Conservation (phyloP, 2,797 vertebrate genomes). For the Sorex maritimensis region DNA sequence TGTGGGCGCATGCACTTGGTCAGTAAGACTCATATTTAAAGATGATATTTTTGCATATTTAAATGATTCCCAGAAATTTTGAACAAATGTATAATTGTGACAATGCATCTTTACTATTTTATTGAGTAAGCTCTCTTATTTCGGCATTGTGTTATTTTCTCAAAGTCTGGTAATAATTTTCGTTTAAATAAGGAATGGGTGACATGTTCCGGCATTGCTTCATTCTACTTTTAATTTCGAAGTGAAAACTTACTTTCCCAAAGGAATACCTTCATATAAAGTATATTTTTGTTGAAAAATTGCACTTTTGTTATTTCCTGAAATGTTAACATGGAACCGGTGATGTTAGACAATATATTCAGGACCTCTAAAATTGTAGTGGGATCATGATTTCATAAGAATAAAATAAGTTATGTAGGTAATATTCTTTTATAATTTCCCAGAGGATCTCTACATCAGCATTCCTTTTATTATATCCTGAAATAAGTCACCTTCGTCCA, state of each 20-base stretch:
- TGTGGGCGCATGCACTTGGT: background rate
- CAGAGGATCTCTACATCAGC: slow-evolving; percentile 84
- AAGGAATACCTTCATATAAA: slow-evolving; percentile 75
- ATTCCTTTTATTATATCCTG: slow-evolving; percentile 87
- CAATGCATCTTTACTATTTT: background rate
- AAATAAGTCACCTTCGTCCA: slow-evolving; percentile 87
- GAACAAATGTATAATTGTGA: background rate
- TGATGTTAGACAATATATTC: slow-evolving; percentile 88
- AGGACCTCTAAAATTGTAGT: slow-evolving; percentile 86
- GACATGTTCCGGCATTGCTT: slow-evolving; percentile 70
- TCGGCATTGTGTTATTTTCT: background rate
- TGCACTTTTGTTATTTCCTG: slow-evolving; percentile 87
- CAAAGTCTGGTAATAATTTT: slow-evolving; percentile 43
- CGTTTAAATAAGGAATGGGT: slow-evolving; percentile 70
- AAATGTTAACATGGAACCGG: slow-evolving; percentile 88
- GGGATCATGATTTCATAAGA: slow-evolving; percentile 88
- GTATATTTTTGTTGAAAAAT: slow-evolving; percentile 83
- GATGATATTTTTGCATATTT: background rate
- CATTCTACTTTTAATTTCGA: slow-evolving; percentile 88
- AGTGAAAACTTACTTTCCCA: slow-evolving; percentile 84
- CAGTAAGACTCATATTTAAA: background rate
- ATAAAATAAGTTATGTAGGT: slow-evolving; percentile 89
- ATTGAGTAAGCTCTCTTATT: background rate
- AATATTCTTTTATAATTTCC: slow-evolving; percentile 89
- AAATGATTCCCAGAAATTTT: slow-evolving; percentile 39